These are phyloP conservation scores for Clostera curtula DNA, from an alignment of 2,888 invertebrate genomes.

Conservation along the genomic window DNA sequence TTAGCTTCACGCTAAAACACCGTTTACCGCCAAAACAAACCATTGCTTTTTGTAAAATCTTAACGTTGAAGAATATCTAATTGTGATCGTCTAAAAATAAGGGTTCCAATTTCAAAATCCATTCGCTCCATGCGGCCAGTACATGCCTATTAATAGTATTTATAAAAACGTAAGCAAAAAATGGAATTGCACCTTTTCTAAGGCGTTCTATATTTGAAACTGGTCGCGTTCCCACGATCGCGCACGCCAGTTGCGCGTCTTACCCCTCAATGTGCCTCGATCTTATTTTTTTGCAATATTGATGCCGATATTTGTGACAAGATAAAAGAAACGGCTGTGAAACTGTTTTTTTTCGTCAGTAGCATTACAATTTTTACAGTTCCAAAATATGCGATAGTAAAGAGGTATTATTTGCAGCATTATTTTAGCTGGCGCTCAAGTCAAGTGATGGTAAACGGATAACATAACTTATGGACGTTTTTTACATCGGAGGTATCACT, in stretches of 20 bases:
- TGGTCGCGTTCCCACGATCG: slow-evolving; percentile 72
- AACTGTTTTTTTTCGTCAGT: slow-evolving; percentile 21
- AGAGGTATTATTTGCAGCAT: too few relatives aligned
- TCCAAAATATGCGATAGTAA: too few relatives aligned
- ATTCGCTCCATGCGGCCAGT: slow-evolving; percentile 45
- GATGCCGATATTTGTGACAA: slow-evolving; percentile 52
- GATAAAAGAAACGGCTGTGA: slow-evolving; percentile 33
- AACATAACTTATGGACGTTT: too few relatives aligned
- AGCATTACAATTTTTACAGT: too few relatives aligned
- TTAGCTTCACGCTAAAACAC: too few relatives aligned
- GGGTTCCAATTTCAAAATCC: slow-evolving; percentile 54
- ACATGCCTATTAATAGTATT: slow-evolving; percentile 50
- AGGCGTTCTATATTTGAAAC: slow-evolving; percentile 69
- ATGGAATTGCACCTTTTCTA: slow-evolving; percentile 73
- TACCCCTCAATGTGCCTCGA: slow-evolving; percentile 52
- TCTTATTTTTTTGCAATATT: slow-evolving; percentile 49
- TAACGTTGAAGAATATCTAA: too few relatives aligned
- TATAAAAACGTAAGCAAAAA: slow-evolving; percentile 57
- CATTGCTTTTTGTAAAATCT: too few relatives aligned
- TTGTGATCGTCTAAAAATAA: slow-evolving; percentile 26
- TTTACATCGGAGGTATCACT: too few relatives aligned
- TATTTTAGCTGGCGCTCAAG: too few relatives aligned
- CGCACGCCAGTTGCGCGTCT: slow-evolving; percentile 71
- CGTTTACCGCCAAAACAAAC: too few relatives aligned
- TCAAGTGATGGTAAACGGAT: too few relatives aligned